phyloP scores from a whole-genome alignment of 2,888 invertebrate species.

The Melieria crassipennis region DNA sequence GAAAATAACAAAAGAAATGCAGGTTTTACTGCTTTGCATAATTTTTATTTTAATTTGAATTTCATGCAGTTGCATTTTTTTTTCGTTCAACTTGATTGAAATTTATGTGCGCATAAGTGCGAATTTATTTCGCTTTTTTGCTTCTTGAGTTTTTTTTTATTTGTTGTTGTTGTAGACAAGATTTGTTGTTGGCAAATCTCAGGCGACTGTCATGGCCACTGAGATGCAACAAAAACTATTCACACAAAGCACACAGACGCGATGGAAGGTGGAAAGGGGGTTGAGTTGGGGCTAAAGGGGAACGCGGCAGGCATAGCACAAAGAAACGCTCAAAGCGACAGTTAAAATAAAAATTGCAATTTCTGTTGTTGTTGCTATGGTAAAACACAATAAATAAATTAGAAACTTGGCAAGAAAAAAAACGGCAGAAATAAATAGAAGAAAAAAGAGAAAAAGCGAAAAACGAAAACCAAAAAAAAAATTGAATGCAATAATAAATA shows the following conservation, averaged over 20 bases:
- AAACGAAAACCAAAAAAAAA: slow-evolving; percentile 10
- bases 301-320: neutral
- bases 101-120: slow-evolving; percentile 31
- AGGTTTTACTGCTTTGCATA: neutral
- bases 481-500: slow-evolving; percentile 16
- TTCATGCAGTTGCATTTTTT: neutral
- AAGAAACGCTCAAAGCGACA: neutral
- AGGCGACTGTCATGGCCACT: slow-evolving; percentile 29
- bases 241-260: too few species aligned
- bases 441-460: neutral
- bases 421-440: neutral
- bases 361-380: too few species aligned
- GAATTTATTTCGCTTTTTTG: slow-evolving; percentile 15
- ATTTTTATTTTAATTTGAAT: neutral
- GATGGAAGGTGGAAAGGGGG: too few species aligned
- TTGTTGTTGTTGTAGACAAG: neutral
- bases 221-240: neutral
- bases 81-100: slow-evolving; percentile 28
- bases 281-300: neutral
- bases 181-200: slow-evolving; percentile 20
- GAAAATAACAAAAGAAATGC: too few species aligned
- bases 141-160: slow-evolving; percentile 9
- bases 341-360: neutral
- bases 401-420: neutral
- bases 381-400: neutral